These are phyloP conservation scores for Macropus fuliginosus DNA, from an alignment of 2,797 vertebrate genomes.

Conservation along the genomic window DNA sequence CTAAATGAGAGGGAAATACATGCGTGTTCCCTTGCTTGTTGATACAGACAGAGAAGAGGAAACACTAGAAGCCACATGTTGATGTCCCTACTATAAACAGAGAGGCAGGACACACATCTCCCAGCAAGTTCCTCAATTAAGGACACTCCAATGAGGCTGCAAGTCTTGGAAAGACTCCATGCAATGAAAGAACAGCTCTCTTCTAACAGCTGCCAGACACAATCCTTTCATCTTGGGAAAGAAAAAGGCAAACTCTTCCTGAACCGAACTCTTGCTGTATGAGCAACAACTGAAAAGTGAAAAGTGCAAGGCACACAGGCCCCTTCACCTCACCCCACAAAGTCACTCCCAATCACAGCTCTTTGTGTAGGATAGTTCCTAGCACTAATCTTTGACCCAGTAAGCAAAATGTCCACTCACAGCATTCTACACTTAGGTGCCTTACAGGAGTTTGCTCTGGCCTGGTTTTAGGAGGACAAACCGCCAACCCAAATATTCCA, in stretches of 20 bases:
- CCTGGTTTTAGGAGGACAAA: constrained; percentile 59
- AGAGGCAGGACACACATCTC: not conserved
- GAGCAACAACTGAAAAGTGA: constrained; percentile 58
- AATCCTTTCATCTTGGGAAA: not conserved
- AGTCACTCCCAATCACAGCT: constrained; percentile 40
- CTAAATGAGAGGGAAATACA: not conserved
- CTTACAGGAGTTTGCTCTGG: constrained; percentile 58
- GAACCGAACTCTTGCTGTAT: constrained; percentile 17
- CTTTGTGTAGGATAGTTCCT: constrained; percentile 15
- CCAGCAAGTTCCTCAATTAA: not conserved
- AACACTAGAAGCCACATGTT: not conserved
- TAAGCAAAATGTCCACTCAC: constrained; percentile 56
- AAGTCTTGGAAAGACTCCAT: not conserved
- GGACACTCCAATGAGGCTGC: not conserved
- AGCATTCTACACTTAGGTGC: constrained; percentile 61
- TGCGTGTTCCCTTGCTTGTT: not conserved
- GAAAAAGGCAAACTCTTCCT: not conserved
- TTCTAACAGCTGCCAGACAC: not conserved
- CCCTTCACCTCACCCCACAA: constrained; percentile 8
- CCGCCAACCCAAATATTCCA: constrained; percentile 79
- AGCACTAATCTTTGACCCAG: not conserved
- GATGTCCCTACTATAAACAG: not conserved
- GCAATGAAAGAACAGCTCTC: not conserved
- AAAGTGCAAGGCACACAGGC: constrained; percentile 62
- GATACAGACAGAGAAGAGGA: not conserved